Evolutionary conservation across 2,888 invertebrate species (phyloP).

Genomic region (Oxycera nigricornis): DNA sequence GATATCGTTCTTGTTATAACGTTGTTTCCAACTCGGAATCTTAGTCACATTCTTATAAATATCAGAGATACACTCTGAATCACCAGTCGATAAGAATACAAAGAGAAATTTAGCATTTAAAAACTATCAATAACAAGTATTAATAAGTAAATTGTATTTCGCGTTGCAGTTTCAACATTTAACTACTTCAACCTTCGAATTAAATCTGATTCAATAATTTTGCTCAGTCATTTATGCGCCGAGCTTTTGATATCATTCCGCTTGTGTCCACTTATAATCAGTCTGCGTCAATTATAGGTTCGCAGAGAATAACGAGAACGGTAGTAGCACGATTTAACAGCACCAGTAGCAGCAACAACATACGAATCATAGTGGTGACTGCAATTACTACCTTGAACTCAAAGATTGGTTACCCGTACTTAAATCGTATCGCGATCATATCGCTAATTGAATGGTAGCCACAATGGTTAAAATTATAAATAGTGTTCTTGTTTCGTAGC

Average conservation of each 20-base stretch:
- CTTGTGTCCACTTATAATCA: conserved; percentile 6
- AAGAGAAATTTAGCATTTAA: background rate
- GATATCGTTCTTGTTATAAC: too few relatives aligned
- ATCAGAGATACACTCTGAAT: too few relatives aligned
- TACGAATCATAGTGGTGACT: background rate
- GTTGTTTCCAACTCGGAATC: too few relatives aligned
- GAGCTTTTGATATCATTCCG: background rate
- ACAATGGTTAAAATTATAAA: conserved; percentile 9
- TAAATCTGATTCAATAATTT: conserved; percentile 13
- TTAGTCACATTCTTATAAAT: too few relatives aligned
- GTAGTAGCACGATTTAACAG: background rate
- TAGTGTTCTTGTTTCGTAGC: background rate
- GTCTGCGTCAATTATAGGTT: background rate
- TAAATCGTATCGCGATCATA: conserved; percentile 1
- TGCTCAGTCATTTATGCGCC: background rate
- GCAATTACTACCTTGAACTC: background rate
- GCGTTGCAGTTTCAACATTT: background rate
- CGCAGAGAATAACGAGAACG: background rate
- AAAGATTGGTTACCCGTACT: background rate
- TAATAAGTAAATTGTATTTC: background rate
- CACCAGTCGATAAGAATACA: background rate
- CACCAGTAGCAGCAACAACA: background rate
- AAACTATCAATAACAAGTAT: background rate
- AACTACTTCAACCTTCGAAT: background rate
- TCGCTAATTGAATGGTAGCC: conserved; percentile 12